Percentiles rank a stretch among this genome's conserved stretches.
These are phyloP conservation scores for Bos javanicus DNA, from an alignment of 2,113 vertebrate genomes.

Conservation along the genomic window DNA sequence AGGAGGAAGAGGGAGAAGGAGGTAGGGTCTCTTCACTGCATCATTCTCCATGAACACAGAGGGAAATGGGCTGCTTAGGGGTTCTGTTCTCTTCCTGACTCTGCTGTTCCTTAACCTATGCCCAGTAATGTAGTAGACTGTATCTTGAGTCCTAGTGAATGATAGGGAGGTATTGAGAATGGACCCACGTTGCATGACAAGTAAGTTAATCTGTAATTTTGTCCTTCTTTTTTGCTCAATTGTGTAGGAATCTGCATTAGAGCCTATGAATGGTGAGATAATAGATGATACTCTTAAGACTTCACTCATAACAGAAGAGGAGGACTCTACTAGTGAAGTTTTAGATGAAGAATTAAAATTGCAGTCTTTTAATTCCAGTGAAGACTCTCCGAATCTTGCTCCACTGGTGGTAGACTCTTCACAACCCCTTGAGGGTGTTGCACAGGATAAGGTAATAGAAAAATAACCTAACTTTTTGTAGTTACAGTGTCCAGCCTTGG, in stretches of 20 bases:
- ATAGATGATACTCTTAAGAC: conserved; percentile 73
- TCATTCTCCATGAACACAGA: not conserved
- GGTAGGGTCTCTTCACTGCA: not conserved
- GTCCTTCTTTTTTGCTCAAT: not conserved
- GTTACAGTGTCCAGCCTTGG: not conserved
- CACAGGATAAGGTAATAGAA: conserved; percentile 77
- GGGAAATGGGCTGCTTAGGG: not conserved
- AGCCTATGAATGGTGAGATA: conserved; percentile 83
- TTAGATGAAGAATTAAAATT: conserved; percentile 74
- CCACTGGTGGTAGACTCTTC: conserved; percentile 71
- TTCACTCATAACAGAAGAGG: conserved; percentile 66
- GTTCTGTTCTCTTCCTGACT: not conserved
- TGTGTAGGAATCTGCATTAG: conserved; percentile 73
- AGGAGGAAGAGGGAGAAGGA: not conserved
- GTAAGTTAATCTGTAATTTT: not conserved
- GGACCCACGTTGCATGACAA: not conserved
- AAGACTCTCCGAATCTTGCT: conserved; percentile 61
- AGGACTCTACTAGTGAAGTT: conserved; percentile 70
- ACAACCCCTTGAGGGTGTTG: conserved; percentile 72
- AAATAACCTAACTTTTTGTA: not conserved
- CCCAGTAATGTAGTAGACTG: not conserved
- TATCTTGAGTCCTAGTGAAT: not conserved
- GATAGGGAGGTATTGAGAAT: not conserved
- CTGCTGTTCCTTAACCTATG: not conserved
- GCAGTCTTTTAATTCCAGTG: conserved; percentile 72